These are phyloP conservation scores for Phytoseiulus persimilis DNA, from an alignment of 2,888 invertebrate genomes.

Conservation along the genomic window DNA sequence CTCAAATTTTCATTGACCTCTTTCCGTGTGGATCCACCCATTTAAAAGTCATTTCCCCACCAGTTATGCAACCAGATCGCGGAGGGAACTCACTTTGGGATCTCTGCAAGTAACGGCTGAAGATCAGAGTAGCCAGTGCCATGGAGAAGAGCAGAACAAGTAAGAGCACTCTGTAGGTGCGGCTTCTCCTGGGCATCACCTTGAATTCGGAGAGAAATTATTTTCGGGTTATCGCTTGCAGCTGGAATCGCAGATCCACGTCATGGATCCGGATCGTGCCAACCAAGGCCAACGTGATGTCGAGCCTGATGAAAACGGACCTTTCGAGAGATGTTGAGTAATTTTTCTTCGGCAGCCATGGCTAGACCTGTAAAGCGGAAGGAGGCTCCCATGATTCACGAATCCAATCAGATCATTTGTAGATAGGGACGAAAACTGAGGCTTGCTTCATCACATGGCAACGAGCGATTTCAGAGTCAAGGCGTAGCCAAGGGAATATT, in stretches of 20 bases:
- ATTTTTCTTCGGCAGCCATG: not conserved
- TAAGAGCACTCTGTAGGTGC: not conserved
- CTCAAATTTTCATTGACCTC: not conserved
- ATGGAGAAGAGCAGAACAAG: constrained; percentile 7
- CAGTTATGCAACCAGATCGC: too few species aligned
- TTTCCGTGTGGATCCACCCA: too few species aligned
- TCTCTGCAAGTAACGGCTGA: not conserved
- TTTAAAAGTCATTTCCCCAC: too few species aligned
- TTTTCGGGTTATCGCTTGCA: not conserved
- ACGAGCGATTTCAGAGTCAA: too few species aligned
- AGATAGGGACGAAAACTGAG: too few species aligned
- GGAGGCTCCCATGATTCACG: too few species aligned
- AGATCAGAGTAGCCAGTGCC: not conserved
- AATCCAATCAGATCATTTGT: too few species aligned
- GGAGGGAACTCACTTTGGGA: not conserved
- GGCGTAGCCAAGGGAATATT: too few species aligned
- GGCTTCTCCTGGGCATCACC: not conserved
- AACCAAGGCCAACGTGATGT: too few species aligned
- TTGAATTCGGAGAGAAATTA: not conserved
- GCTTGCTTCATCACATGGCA: too few species aligned
- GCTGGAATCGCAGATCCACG: too few species aligned
- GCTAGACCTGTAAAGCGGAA: not conserved
- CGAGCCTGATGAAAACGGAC: not conserved
- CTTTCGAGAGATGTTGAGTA: not conserved
- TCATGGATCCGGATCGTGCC: too few species aligned